phyloP scores from a whole-genome alignment of 2,797 vertebrate genomes.

The Carcharodon carcharias region DNA sequence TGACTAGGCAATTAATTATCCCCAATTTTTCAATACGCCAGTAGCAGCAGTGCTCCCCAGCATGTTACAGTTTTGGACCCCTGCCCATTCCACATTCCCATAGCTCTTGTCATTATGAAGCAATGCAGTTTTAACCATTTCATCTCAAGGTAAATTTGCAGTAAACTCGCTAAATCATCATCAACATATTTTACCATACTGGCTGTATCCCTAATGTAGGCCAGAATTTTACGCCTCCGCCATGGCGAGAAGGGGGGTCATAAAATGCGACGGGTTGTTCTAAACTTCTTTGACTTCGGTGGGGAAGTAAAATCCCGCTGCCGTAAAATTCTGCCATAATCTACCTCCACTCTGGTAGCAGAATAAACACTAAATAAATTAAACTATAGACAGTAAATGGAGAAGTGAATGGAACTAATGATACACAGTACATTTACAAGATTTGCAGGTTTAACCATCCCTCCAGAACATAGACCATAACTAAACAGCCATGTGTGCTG shows the following conservation, averaged over 20 bases:
- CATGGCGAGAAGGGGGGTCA: no score
- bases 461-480: neutral
- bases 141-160: neutral
- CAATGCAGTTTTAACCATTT: neutral
- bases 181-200: neutral
- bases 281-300: no score
- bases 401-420: neutral
- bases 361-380: neutral
- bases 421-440: neutral
- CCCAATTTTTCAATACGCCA: neutral
- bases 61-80: neutral
- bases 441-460: neutral
- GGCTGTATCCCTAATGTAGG: neutral
- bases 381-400: neutral
- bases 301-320: no score
- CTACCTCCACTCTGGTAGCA: neutral
- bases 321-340: neutral
- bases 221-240: no score
- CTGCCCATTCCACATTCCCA: neutral
- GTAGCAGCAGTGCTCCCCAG: neutral
- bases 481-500: neutral
- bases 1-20: neutral
- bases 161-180: neutral
- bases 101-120: neutral
- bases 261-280: no score